These are phyloP conservation scores for Nemotelus pantherinus DNA, from an alignment of 2,888 invertebrate species.

Conservation along the genomic window DNA sequence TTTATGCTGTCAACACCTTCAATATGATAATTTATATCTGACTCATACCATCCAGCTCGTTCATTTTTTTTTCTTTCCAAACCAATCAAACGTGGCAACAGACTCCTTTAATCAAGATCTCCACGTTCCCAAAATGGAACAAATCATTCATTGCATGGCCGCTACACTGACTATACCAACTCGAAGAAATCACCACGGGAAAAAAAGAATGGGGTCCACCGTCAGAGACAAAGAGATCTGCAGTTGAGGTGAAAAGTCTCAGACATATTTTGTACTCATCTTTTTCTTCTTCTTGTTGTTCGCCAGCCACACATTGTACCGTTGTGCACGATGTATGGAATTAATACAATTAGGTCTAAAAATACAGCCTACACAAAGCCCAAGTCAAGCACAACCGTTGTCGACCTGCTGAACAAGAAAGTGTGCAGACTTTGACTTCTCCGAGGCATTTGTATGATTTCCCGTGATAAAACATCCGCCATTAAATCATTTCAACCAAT, in stretches of 20 bases:
- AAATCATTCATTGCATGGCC: conserved; percentile 25
- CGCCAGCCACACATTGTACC: not conserved
- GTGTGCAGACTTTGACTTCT: conserved; percentile 5
- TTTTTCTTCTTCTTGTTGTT: not conserved
- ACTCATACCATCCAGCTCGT: too few species aligned
- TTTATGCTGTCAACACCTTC: too few species aligned
- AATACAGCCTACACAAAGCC: conserved; percentile 27
- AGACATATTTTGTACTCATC: not conserved
- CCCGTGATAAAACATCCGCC: conserved; percentile 44
- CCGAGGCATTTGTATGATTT: conserved; percentile 14
- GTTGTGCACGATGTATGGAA: conserved; percentile 21
- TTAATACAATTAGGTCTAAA: conserved; percentile 33
- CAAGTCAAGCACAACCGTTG: not conserved
- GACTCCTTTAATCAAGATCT: too few species aligned
- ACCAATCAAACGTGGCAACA: too few species aligned
- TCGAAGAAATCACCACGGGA: not conserved
- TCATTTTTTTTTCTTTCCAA: too few species aligned
- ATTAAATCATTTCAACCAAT: conserved; percentile 44
- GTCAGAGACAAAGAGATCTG: too few species aligned
- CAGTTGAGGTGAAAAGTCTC: conserved; percentile 5
- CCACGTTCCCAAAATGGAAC: conserved; percentile 16
- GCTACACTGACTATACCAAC: not conserved
- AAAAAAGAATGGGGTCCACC: not conserved
- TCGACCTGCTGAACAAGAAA: not conserved
- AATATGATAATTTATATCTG: too few species aligned